Base-by-base conservation (phyloP, 2,113 vertebrate genomes). In the Ochotona curzoniae region DNA sequence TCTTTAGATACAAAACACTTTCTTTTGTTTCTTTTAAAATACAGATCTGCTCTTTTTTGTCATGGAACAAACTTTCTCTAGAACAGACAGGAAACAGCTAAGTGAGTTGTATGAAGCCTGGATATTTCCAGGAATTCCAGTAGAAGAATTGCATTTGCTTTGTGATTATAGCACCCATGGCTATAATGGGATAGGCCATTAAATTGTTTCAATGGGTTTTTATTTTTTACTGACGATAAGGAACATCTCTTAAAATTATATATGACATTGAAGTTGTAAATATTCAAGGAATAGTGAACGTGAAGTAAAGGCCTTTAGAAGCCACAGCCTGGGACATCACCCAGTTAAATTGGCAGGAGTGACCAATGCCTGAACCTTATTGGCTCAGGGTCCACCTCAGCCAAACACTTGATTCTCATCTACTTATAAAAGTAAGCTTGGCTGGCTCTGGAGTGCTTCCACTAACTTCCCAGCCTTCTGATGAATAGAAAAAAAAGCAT, bases 401-500 rank as follows among this genome's bases (percentile, higher is more conserved):
- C 8, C 87, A 14, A 71, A 8, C 60, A 38, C 25, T 9, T 87
- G 32, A 47, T 57, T n/a, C 30, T 87, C 26, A 75, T 35, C 12
- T 57, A 13, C 17, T 63, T 49, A 9, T 13, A 32, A 67, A 76
- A 81, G 76, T 81, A 93, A 91, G 32, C 30, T 90, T 57, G 35
- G 2, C n/a, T 94, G 18, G 2, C 60, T 81, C 13, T 5, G 23
- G 2, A 25, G 3, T 47, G 1, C 30, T 10, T 1, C 17, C 80
- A 9, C 35, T 83, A 93, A 78, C 63, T 76, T 7, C 1, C 49
- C 28, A 3, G 69, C 83, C 47, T 71, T 60, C 35, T 94, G 38
- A 25, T 44, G 15, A 84, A 20, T 64, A 13, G 44, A 93, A 87
- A 91, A 87, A 91, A 44, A 83, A n/a, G 47, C 4, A 67, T 76